A percentile compares a stretch with the other conserved stretches of the same genome.
These are phyloP conservation scores for Otolemur crassicaudatus DNA, from an alignment of 2,797 vertebrate genomes.

Conservation along the genomic window DNA sequence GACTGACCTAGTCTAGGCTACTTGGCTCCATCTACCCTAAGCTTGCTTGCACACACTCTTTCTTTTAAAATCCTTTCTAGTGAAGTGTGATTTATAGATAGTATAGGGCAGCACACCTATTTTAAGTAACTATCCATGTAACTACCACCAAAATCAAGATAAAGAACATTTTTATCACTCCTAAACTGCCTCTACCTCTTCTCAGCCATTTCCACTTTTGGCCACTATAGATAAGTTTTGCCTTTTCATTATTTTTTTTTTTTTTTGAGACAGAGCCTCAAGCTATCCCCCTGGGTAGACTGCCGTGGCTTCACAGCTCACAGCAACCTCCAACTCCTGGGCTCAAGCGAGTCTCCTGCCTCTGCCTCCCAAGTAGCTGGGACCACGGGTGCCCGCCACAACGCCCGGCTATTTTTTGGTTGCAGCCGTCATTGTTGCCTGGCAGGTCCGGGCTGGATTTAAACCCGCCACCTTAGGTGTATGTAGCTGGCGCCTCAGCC, in stretches of 20 bases:
- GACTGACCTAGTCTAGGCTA: neutral
- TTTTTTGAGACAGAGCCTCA: too few species aligned
- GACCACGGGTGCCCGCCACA: too few species aligned
- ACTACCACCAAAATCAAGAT: neutral
- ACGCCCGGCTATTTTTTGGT: too few species aligned
- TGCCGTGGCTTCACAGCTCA: too few species aligned
- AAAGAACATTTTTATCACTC: neutral
- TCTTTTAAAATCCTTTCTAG: neutral
- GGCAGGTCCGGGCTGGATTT: too few species aligned
- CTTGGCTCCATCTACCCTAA: neutral
- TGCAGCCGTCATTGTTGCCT: too few species aligned
- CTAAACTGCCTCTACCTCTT: neutral
- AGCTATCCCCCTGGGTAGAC: too few species aligned
- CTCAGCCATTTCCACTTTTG: neutral
- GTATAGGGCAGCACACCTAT: neutral
- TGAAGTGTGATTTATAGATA: neutral
- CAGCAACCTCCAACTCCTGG: too few species aligned
- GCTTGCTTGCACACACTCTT: neutral
- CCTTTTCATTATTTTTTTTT: neutral
- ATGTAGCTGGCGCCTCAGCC: too few species aligned
- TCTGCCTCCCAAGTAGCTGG: too few species aligned
- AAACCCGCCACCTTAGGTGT: too few species aligned
- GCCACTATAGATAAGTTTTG: neutral
- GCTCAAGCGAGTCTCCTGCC: too few species aligned
- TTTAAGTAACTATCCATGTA: neutral